Evolutionary conservation across 2,113 vertebrate species (phyloP).

Genomic region (Prietella phreatophila): DNA sequence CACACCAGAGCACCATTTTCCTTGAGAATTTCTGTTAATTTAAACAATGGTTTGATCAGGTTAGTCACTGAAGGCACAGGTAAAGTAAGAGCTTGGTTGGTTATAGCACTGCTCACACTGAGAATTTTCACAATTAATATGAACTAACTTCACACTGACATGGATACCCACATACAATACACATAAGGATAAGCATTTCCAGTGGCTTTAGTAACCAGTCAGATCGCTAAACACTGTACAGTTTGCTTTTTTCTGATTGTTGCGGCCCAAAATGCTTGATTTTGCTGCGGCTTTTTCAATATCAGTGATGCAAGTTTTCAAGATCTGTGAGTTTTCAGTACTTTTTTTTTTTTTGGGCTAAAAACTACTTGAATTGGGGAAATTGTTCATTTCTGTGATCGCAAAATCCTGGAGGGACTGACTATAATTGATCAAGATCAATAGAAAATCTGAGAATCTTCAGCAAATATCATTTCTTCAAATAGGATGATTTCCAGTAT

Average conservation of each 20-base stretch:
- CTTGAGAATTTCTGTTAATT: not conserved
- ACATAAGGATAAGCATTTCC: too few relatives aligned
- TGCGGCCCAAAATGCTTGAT: too few relatives aligned
- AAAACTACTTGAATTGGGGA: too few relatives aligned
- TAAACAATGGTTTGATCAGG: not conserved
- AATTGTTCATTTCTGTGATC: too few relatives aligned
- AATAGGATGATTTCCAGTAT: not conserved
- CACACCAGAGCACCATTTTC: not conserved
- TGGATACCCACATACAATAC: not conserved
- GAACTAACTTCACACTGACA: not conserved
- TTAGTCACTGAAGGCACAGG: not conserved
- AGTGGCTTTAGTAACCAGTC: not conserved
- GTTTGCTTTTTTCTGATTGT: too few relatives aligned
- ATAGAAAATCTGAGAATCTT: not conserved
- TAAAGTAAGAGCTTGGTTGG: not conserved
- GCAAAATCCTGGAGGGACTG: too few relatives aligned
- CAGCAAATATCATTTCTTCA: not conserved
- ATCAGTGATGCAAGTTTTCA: too few relatives aligned
- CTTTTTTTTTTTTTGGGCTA: too few relatives aligned
- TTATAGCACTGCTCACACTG: not conserved
- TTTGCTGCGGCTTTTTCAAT: too few relatives aligned
- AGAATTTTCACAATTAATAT: not conserved
- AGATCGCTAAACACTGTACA: not conserved
- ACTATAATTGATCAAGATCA: not conserved
- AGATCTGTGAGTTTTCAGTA: too few relatives aligned